phyloP scores from a whole-genome alignment of 2,797 vertebrate genomes.

The Labeo calbasu region DNA sequence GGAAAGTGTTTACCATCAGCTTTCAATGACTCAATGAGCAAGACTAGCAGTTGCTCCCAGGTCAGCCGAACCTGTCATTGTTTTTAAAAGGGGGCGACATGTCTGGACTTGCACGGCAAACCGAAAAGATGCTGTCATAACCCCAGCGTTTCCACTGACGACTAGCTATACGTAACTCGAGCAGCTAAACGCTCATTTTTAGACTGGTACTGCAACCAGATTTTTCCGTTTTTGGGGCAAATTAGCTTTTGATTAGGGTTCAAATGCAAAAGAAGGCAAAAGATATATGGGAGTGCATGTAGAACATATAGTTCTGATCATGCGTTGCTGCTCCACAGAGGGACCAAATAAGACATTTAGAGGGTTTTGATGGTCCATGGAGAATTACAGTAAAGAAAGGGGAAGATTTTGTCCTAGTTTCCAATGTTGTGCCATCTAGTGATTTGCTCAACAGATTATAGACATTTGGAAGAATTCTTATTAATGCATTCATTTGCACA shows the following conservation, averaged over 20 bases:
- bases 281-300: no score
- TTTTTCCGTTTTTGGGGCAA: neutral
- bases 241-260: neutral
- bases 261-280: neutral
- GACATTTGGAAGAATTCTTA: no score
- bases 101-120: slow-evolving; percentile 37
- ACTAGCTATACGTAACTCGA: neutral
- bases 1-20: neutral
- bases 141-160: slow-evolving; percentile 11
- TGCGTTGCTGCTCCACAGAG: slow-evolving; percentile 48
- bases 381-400: slow-evolving; percentile 28
- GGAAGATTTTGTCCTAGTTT: slow-evolving; percentile 51
- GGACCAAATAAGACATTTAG: slow-evolving; percentile 33
- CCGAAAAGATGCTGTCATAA: neutral
- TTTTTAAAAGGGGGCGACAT: slow-evolving; percentile 13
- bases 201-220: neutral
- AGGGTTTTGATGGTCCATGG: slow-evolving; percentile 38
- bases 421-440: neutral
- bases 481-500: no score
- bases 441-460: no score
- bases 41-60: slow-evolving; percentile 13
- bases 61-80: slow-evolving; percentile 34
- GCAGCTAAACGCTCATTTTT: neutral
- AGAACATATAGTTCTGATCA: slow-evolving; percentile 32
- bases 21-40: neutral